A percentile compares a stretch with the other conserved stretches of the same genome.
Conservation (phyloP, 2,888 invertebrate genomes). For the Brachylomia viminalis region DNA sequence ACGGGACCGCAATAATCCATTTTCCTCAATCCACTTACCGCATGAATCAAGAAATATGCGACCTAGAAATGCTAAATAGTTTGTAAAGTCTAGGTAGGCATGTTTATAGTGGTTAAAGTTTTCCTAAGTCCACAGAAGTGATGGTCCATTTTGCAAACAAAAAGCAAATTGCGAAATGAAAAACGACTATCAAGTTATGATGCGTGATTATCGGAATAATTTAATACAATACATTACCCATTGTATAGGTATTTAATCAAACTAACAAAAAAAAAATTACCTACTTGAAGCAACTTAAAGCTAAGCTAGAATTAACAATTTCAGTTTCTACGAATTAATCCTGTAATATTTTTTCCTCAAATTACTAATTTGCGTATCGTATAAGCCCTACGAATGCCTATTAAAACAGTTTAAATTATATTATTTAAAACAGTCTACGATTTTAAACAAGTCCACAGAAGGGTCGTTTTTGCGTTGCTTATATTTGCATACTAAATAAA, state of each 20-base stretch:
- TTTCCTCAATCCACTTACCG: slow-evolving; percentile 30
- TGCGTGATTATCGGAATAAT: neutral
- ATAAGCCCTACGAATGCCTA: neutral
- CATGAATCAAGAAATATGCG: slow-evolving; percentile 11
- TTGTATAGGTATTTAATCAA: neutral
- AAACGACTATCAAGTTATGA: too few relatives aligned
- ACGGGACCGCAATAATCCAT: slow-evolving; percentile 23
- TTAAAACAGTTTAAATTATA: slow-evolving; percentile 41
- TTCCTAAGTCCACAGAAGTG: neutral
- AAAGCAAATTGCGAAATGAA: neutral
- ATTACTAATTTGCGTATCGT: slow-evolving; percentile 5
- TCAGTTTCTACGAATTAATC: neutral
- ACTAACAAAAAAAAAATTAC: too few relatives aligned
- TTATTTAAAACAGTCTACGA: slow-evolving; percentile 32
- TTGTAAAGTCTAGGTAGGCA: neutral
- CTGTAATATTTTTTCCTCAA: neutral
- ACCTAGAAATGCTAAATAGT: slow-evolving; percentile 7
- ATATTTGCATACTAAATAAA: slow-evolving; percentile 56
- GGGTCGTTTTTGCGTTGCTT: slow-evolving; percentile 28
- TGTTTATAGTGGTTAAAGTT: neutral
- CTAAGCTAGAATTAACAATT: neutral
- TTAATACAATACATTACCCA: neutral
- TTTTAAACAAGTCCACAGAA: slow-evolving; percentile 41
- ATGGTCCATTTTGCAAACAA: neutral
- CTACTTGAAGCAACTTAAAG: neutral